Percentiles rank a stretch among this genome's conserved stretches.
Conservation (phyloP, 2,888 invertebrate species). For the Leptodirus hochenwartii region DNA sequence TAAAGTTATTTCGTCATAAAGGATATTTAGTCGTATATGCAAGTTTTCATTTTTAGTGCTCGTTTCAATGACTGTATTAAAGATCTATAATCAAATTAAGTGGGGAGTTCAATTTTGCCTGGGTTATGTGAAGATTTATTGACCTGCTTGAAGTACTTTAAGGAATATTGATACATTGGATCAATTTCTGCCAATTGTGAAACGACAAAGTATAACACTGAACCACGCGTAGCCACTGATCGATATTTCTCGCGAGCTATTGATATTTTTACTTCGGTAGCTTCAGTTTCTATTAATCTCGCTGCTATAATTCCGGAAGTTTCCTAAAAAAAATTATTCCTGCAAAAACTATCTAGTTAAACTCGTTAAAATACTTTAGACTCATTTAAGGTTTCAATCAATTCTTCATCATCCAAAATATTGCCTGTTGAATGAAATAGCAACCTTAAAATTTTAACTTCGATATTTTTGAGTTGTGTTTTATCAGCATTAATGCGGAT, state of each 20-base stretch:
- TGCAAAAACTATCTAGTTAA: not conserved
- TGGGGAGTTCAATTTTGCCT: too few relatives aligned
- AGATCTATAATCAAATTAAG: constrained; percentile 43
- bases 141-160: constrained; percentile 71
- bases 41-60: constrained; percentile 50
- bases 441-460: constrained; percentile 75
- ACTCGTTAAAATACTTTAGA: constrained; percentile 41
- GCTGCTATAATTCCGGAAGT: constrained; percentile 80
- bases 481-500: constrained; percentile 73
- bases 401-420: constrained; percentile 83
- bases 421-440: constrained; percentile 73
- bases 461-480: constrained; percentile 64
- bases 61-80: constrained; percentile 61
- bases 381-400: constrained; percentile 78
- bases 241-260: constrained; percentile 74
- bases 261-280: constrained; percentile 72
- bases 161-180: constrained; percentile 91
- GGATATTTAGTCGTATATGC: constrained; percentile 43
- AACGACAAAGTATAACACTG: constrained; percentile 80
- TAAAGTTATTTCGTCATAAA: constrained; percentile 60
- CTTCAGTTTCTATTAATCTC: constrained; percentile 70
- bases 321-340: constrained; percentile 34
- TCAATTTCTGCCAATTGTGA: constrained; percentile 78
- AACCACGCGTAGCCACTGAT: constrained; percentile 70
- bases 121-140: constrained; percentile 9